phyloP scores from a whole-genome alignment of 1,140 invertebrate species.

The Magallana gigas region DNA sequence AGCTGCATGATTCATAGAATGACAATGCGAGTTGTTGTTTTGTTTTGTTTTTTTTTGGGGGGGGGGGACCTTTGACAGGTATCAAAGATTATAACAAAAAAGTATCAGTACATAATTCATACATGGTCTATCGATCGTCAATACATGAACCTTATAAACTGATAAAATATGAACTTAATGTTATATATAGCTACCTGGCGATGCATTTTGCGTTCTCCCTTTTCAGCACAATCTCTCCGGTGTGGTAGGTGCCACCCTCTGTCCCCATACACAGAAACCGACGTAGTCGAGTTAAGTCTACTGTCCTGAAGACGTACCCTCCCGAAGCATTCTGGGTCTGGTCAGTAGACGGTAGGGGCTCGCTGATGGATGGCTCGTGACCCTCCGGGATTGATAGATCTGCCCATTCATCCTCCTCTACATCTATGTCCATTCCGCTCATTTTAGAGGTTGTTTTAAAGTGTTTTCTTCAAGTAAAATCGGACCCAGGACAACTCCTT shows the following conservation, averaged over 20 bases:
- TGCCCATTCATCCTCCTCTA: background rate
- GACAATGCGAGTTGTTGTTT: no score
- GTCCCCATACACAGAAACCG: slow-evolving; percentile 77
- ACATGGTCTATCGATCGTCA: background rate
- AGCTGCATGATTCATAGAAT: no score
- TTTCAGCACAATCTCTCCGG: slow-evolving; percentile 66
- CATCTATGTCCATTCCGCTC: background rate
- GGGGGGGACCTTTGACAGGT: no score
- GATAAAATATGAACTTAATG: background rate
- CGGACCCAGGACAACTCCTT: background rate
- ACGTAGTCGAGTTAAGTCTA: slow-evolving; percentile 72
- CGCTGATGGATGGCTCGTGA: background rate
- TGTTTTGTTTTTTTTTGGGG: no score
- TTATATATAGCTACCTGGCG: slow-evolving; percentile 51
- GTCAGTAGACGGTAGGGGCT: background rate
- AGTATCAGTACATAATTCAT: no score
- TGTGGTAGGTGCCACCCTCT: slow-evolving; percentile 74
- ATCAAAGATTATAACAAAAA: no score
- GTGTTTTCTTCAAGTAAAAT: no score
- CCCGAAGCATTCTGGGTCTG: slow-evolving; percentile 69
- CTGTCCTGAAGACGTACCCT: slow-evolving; percentile 75
- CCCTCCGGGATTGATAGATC: background rate
- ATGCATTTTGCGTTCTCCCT: slow-evolving; percentile 71
- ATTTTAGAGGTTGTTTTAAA: background rate
- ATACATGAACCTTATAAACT: background rate